These are phyloP conservation scores for Ochotona princeps DNA, from an alignment of 2,113 vertebrate genomes.

Conservation along the genomic window DNA sequence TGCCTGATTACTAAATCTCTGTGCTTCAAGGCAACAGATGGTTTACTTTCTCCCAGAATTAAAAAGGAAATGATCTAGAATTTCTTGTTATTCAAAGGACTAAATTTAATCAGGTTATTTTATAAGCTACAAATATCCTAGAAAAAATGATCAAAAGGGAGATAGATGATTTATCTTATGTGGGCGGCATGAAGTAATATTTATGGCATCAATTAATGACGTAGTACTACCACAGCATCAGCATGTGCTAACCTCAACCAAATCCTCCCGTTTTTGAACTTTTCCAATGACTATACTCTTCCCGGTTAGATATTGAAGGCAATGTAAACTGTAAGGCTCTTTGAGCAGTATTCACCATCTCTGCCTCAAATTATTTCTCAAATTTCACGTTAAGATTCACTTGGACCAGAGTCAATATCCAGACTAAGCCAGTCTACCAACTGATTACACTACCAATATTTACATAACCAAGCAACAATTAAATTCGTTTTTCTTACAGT, in stretches of 20 bases:
- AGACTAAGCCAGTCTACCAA: background rate
- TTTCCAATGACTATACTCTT: constrained; percentile 27
- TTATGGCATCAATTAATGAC: constrained; percentile 14
- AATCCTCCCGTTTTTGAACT: background rate
- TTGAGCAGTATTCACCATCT: constrained; percentile 35
- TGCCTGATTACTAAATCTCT: constrained; percentile 86
- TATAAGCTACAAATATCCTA: constrained; percentile 70
- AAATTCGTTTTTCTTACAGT: background rate
- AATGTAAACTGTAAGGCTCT: background rate
- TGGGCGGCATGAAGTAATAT: background rate
- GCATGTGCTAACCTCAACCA: constrained; percentile 23
- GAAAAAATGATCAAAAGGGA: constrained; percentile 60
- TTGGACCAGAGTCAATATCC: background rate
- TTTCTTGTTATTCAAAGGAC: constrained; percentile 73
- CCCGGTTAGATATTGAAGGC: background rate
- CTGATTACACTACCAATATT: background rate
- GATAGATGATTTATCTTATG: constrained; percentile 43
- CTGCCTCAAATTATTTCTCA: constrained; percentile 1
- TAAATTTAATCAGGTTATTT: constrained; percentile 81
- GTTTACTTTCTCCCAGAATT: constrained; percentile 84
- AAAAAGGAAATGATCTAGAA: constrained; percentile 81
- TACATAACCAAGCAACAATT: constrained; percentile 34
- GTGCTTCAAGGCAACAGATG: constrained; percentile 87
- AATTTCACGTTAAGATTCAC: background rate
- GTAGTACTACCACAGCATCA: constrained; percentile 17